These are phyloP conservation scores for Melanotaenia duboulayi DNA, from an alignment of 2,113 vertebrate genomes.

Conservation along the genomic window DNA sequence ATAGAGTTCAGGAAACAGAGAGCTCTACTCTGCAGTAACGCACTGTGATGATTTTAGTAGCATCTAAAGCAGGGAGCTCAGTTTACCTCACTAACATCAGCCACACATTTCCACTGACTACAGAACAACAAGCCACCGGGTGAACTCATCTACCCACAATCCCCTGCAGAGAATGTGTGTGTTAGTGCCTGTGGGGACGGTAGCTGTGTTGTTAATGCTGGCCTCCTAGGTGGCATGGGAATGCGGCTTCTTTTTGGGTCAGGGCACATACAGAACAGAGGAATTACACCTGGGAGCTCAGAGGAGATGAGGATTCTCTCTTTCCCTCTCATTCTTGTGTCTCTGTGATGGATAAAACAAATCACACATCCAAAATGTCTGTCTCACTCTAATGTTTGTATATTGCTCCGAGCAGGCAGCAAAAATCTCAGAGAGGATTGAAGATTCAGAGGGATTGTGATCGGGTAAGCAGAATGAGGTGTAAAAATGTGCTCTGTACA, in stretches of 20 bases:
- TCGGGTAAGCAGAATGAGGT: conserved; percentile 49
- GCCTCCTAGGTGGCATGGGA: conserved; percentile 74
- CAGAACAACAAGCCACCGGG: conserved; percentile 62
- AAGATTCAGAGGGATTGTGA: conserved; percentile 40
- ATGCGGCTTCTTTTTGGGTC: conserved; percentile 80
- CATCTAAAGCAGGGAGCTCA: conserved; percentile 48
- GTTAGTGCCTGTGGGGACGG: conserved; percentile 66
- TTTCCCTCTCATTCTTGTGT: conserved; percentile 31
- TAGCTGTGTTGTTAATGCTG: conserved; percentile 77
- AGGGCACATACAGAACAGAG: conserved; percentile 76
- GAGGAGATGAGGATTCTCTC: conserved; percentile 74
- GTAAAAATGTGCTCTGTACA: conserved; percentile 40
- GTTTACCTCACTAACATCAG: conserved; percentile 63
- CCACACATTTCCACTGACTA: conserved; percentile 67
- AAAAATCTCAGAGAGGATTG: conserved; percentile 59
- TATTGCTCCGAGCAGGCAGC: conserved; percentile 52
- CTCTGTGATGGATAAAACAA: conserved; percentile 71
- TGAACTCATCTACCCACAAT: conserved; percentile 79
- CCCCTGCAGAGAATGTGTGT: conserved; percentile 69
- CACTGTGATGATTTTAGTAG: conserved; percentile 60
- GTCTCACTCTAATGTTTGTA: conserved; percentile 49
- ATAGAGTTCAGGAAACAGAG: conserved; percentile 15
- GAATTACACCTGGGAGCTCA: conserved; percentile 81
- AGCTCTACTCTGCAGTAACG: background rate
- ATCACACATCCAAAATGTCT: conserved; percentile 56